phyloP scores from a whole-genome alignment of 2,113 vertebrate species.

The Rhynchomys soricoides region DNA sequence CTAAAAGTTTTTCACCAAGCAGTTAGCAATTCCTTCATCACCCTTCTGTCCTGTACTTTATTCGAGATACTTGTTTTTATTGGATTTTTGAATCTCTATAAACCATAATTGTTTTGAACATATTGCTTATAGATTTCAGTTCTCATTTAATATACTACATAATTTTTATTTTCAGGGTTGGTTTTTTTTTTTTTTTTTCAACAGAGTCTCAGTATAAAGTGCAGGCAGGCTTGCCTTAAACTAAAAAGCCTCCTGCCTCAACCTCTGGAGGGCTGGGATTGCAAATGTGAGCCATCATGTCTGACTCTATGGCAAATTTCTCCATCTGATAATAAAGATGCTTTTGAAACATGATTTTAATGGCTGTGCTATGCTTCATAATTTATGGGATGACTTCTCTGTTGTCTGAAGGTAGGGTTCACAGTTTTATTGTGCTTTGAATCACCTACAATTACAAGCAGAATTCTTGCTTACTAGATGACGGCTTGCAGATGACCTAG shows the following conservation, averaged over 20 bases:
- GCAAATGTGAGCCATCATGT: neutral
- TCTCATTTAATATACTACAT: neutral
- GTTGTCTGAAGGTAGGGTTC: neutral
- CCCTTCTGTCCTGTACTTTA: conserved; percentile 16
- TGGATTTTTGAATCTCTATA: neutral
- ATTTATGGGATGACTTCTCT: neutral
- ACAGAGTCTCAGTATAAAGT: neutral
- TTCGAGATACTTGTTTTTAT: neutral
- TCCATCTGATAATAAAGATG: conserved; percentile 6
- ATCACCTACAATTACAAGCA: neutral
- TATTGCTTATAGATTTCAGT: neutral
- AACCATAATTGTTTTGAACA: conserved; percentile 11
- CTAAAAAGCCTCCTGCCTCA: neutral
- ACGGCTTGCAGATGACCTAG: neutral
- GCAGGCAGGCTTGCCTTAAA: neutral
- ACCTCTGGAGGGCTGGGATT: neutral
- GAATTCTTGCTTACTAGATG: neutral
- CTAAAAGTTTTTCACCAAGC: neutral
- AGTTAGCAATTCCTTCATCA: conserved; percentile 19
- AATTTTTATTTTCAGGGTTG: neutral
- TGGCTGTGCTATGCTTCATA: neutral
- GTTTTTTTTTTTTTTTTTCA: neutral
- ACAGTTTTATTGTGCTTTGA: neutral
- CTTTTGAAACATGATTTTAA: conserved; percentile 1
- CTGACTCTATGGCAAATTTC: neutral